phyloP scores from a whole-genome alignment of 35 echinoderm and acorn worm genomes.

The Lytechinus pictus region DNA sequence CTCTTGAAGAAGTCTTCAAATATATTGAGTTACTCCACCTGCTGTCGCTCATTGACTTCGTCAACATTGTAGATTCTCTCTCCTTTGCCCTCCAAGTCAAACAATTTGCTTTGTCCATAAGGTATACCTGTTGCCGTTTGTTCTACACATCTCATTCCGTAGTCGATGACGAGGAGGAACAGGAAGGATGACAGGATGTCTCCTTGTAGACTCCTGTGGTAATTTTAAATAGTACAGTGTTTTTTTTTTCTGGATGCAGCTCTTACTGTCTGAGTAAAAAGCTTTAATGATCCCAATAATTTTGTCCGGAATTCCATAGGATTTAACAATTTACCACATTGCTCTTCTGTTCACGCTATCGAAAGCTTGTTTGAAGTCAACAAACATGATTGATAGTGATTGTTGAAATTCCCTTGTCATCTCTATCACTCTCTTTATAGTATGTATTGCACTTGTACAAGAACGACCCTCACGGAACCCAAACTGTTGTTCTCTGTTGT shows the following conservation, averaged over 20 bases:
- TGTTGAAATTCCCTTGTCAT: not conserved
- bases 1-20: too few relatives aligned
- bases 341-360: not conserved
- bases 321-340: not conserved
- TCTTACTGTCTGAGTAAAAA: not conserved
- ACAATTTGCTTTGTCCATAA: not conserved
- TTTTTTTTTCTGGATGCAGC: not conserved
- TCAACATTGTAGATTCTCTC: too few relatives aligned
- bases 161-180: conserved; percentile 4
- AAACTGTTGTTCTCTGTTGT: conserved; percentile 20
- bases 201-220: not conserved
- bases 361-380: not conserved
- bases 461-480: not conserved
- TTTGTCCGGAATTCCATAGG: not conserved
- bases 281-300: not conserved
- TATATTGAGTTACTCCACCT: too few relatives aligned
- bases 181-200: conserved; percentile 16
- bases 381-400: conserved; percentile 17
- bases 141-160: not conserved
- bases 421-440: not conserved
- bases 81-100: too few relatives aligned
- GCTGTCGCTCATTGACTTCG: too few relatives aligned
- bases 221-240: not conserved
- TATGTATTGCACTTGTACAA: not conserved
- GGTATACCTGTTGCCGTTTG: not conserved